phyloP scores from a whole-genome alignment of 2,797 vertebrate species.

The Tinamus major region DNA sequence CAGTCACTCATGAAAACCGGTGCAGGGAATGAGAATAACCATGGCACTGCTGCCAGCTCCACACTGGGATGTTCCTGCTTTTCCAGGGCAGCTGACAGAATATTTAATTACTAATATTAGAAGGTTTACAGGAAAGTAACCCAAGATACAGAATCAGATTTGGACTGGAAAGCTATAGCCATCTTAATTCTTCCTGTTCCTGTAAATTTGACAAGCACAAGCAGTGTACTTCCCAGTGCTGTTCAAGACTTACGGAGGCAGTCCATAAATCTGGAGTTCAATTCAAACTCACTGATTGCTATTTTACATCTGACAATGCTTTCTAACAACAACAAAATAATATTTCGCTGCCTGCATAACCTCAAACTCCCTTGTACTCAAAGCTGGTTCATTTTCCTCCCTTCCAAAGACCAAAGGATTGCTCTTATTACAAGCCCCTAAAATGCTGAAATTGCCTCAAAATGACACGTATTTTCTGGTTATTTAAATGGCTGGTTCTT shows the following conservation, averaged over 20 bases:
- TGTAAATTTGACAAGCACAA: neutral
- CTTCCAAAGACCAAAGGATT: neutral
- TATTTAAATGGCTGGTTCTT: neutral
- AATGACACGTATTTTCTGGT: neutral
- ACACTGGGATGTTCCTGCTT: neutral
- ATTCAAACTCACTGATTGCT: conserved; percentile 24
- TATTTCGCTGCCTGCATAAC: neutral
- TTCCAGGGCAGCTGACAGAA: neutral
- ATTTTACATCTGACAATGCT: neutral
- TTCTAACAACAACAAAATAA: neutral
- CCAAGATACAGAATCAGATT: neutral
- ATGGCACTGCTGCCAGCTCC: neutral
- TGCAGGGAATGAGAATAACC: fast-evolving
- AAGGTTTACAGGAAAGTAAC: neutral
- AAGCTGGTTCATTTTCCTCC: neutral
- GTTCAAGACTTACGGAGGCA: neutral
- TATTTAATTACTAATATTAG: neutral
- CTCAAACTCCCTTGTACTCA: neutral
- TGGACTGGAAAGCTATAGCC: neutral
- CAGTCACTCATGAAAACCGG: fast-evolving
- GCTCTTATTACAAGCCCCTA: neutral
- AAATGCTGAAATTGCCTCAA: neutral
- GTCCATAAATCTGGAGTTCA: neutral
- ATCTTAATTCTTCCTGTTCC: neutral
- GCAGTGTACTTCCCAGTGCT: neutral